Evolutionary conservation across 2,797 vertebrate species (phyloP), one percentile per base, ranked within the genome.

Genomic region (Manis javanica): DNA sequence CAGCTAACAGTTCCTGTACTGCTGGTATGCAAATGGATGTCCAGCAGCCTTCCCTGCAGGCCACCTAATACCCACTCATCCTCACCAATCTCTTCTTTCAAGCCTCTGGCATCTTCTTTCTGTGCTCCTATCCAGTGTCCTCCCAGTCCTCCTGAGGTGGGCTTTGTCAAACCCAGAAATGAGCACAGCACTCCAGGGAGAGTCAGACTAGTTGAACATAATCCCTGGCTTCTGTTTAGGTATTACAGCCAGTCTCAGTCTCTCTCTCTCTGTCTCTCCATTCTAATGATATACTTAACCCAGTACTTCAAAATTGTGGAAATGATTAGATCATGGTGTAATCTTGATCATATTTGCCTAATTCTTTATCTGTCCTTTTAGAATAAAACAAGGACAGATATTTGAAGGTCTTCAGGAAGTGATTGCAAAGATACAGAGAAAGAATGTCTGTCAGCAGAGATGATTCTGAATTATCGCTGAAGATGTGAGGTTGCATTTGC

Each of bases 281-380:
- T 66, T 79, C 29, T 84, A 59, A 42, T 31, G 9, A 46, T 59
- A 46, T 18, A 68, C 42, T 94, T 87, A 89, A 71, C 49, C 16
- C 42, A 87, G 9, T 39, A 68, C 16, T 91, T 94, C 59, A 81
- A 1, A 31, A 49, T 14, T 46, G 42, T 79, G 84, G 53, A 49
- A 68, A 87, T 69, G 31, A 75, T 86, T 93, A 69, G 66, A 49
- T 51, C 42, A n/a, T 8, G 6, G 66, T 31, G 71, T 81, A 82
- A n/a, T 18, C 55, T 16, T 71, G 29, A 18, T 78, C 68, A 13
- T 86, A n/a, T 81, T 79, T 95, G 77, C 89, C 88, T 71, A 87
- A 90, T 95, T 86, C 74, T 86, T 87, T 83, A 87, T 42, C 42
- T 91, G 7, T 78, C 46, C 68, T 86, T 87, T 96, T 79, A 93